Base-by-base conservation (phyloP, 2,888 invertebrate species). In the Phyllotreta cruciferae region DNA sequence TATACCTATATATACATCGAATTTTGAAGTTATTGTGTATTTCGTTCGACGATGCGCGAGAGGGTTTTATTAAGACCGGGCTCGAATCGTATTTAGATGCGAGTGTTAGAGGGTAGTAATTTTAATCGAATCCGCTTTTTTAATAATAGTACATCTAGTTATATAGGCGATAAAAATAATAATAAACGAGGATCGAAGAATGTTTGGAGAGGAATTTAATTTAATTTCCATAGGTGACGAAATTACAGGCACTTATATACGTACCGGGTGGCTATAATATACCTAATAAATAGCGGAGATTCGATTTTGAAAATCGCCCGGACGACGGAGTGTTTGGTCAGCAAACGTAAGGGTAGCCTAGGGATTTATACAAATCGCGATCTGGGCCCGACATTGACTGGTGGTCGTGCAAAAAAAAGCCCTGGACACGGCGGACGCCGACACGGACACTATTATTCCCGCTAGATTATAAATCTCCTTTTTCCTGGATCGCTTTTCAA, bases 311-410 rank as follows among this genome's bases (percentile, higher is more conserved):
- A 24, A 24, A 24, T 3, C 4, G 2, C 2, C 24, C 24, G 1
- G 24, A 4, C 24, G 24, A 24, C 24, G 24, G 52, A 52, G 37
- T 52, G 52, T 52, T 52, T 52, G 52, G 60, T 75, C 76, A 75
- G 75, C 74, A 72, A 76, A 75, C 72, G 77, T 72, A 77, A 78
- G 77, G 77, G 76, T 78, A 73, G 76, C 77, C 73, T 68, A 68
- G 70, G 67, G 66, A 72, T 73, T 75, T 74, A 76, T 75, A 75
- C 76, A 77, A 75, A 76, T 77, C 73, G 72, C 70, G 72, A 67
- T 71, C 78, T 78, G 78, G 69, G 68, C 57, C 61, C 72, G 78
- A 78, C 78, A 75, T 77, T 78, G 78, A 78, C 77, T 77, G 73
- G 78, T 78, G 73, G 75, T 71, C 44, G 14, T 24, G 36, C 70